Conservation (phyloP, 2,113 vertebrate genomes). For the Paradisaea rubra region DNA sequence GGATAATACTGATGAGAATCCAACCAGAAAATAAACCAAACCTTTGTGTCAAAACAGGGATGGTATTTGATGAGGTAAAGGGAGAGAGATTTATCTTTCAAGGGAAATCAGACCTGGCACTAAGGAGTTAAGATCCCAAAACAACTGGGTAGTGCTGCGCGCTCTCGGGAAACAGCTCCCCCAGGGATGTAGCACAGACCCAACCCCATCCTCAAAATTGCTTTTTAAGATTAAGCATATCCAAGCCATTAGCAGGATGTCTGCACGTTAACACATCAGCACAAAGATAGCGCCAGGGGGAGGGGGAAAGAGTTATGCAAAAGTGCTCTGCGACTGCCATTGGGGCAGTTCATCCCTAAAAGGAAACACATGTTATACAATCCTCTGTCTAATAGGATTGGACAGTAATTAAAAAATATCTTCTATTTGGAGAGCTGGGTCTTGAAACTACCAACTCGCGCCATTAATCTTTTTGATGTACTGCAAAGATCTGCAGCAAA, state of each 20-base stretch:
- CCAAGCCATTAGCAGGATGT: conserved; percentile 43
- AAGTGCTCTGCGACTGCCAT: conserved; percentile 11
- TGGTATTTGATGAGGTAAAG: not conserved
- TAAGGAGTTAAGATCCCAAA: not conserved
- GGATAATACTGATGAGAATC: not conserved
- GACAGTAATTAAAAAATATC: conserved; percentile 71
- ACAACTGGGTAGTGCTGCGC: not conserved
- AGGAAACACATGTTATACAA: conserved; percentile 64
- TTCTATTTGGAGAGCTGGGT: conserved; percentile 64
- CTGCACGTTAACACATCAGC: conserved; percentile 64
- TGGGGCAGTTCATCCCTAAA: conserved; percentile 59
- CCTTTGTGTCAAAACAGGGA: not conserved
- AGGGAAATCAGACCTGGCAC: not conserved
- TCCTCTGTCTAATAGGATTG: conserved; percentile 31
- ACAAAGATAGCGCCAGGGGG: conserved; percentile 9
- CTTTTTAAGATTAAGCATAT: conserved; percentile 18
- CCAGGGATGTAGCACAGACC: not conserved
- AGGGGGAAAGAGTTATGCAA: conserved; percentile 40
- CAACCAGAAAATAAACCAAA: not conserved
- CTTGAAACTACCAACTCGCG: conserved; percentile 52
- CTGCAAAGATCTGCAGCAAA: conserved; percentile 30
- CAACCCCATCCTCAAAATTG: not conserved
- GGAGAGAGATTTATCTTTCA: not conserved
- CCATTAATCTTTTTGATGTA: conserved; percentile 67
- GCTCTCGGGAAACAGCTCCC: not conserved